Conservation (phyloP, 2,888 invertebrate species). For the Dicyrtomina minuta region DNA sequence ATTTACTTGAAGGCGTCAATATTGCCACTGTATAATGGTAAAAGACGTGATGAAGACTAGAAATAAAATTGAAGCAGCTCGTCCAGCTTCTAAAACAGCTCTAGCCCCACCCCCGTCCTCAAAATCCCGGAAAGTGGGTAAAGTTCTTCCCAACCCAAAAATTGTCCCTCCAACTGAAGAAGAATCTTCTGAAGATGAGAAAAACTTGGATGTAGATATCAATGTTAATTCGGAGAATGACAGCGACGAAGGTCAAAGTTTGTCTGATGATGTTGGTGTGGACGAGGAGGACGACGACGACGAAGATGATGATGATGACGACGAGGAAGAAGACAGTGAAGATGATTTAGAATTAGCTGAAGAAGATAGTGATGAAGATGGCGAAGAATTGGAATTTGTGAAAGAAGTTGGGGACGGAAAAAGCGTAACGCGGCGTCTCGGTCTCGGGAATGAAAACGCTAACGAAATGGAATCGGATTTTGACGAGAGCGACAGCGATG, state of each 20-base stretch:
- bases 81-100: too few species aligned
- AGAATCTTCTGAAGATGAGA: background rate
- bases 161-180: background rate
- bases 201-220: background rate
- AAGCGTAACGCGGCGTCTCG: too few species aligned
- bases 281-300: too few species aligned
- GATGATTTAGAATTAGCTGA: constrained; percentile 55
- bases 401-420: too few species aligned
- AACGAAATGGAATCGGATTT: constrained; percentile 33
- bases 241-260: too few species aligned
- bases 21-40: background rate
- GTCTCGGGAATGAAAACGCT: constrained; percentile 32
- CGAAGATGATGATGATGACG: constrained; percentile 35
- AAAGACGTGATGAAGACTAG: background rate
- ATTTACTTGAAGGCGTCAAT: background rate
- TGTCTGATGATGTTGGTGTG: too few species aligned
- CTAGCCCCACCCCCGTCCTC: too few species aligned
- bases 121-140: too few species aligned
- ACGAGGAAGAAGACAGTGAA: constrained; percentile 54
- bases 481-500: constrained; percentile 35
- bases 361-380: constrained; percentile 49
- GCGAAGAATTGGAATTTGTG: background rate
- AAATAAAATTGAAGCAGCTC: background rate
- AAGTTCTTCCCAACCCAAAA: too few species aligned
- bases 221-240: background rate